Base-by-base conservation (phyloP, 2,113 vertebrate genomes). In the Felis catus region DNA sequence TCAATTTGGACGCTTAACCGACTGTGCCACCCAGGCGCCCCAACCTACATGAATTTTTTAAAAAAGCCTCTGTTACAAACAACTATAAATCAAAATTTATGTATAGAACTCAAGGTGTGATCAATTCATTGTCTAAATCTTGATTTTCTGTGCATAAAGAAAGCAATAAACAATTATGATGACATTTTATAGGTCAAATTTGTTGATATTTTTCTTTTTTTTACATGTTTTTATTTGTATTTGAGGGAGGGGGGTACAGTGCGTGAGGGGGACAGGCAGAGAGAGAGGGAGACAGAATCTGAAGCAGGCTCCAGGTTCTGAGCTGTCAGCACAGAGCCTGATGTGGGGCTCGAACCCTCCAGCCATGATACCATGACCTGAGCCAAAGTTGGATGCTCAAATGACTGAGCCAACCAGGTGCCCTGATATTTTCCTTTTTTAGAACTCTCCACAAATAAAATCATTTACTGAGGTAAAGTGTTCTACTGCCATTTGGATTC, bases 361-460 rank as follows among this genome's bases (percentile, higher is more conserved):
- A 58, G 2, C 2, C 19, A 58, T 21, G 18, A 58, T 19, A 58
- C 19, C 55, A 58, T 58, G 55, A 58, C 55, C 55, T 58, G 7
- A 58, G 55, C 55, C 7, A 19, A 58, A 58, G 55, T 58, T 21
- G 55, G 55, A 21, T 58, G 55, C 19, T 21, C 15, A 58, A 58
- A 18, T 58, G 55, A 15, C 19, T 21, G 55, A 58, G 55, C 19
- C 19, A 58, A 11, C 61, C 25, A 63, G 61, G 25, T 27, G 11
- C 11, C 61, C 61, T 8, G 1, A 63, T 63, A 63, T 29, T 27
- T 63, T 63, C 27, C 61, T 63, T 63, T 71, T 71, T 71, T 4
- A 92, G 99, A 98, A 94, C 99, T 99, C 0, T 99, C 99, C 97
- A 99, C 99, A 97, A 99, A 99, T 98, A 99, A 99, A 95, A 99